These are phyloP conservation scores for Lepidocyrtinus sp. DNA, from an alignment of 2,888 invertebrate species.

Conservation along the genomic window DNA sequence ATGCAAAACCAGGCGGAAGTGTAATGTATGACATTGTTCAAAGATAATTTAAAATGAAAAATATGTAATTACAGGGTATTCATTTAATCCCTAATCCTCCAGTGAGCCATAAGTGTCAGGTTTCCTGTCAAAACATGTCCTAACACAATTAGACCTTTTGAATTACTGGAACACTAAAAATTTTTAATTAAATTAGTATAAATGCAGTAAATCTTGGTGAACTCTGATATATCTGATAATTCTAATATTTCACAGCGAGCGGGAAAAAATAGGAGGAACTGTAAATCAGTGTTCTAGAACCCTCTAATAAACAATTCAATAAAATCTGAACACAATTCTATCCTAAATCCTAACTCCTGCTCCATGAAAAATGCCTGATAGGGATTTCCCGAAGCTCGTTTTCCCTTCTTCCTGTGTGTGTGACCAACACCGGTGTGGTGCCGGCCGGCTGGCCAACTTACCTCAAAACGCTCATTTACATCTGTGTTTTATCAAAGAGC, in stretches of 20 bases:
- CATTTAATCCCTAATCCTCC: background rate
- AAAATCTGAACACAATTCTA: background rate
- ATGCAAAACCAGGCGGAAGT: background rate
- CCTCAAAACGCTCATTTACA: constrained; percentile 18
- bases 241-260: background rate
- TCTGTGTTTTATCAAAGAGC: background rate
- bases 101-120: background rate
- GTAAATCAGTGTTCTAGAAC: background rate
- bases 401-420: constrained; percentile 21
- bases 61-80: background rate
- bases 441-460: constrained; percentile 29
- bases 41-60: background rate
- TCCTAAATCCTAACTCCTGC: background rate
- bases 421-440: constrained; percentile 13
- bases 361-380: constrained; percentile 27
- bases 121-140: background rate
- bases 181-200: background rate
- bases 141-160: background rate
- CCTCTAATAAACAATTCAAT: background rate
- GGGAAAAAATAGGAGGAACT: background rate
- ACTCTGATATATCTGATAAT: background rate
- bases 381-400: constrained; percentile 11
- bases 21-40: background rate
- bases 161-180: background rate
- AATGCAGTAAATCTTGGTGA: background rate